A percentile compares a stretch with the other conserved stretches of the same genome.
These are phyloP conservation scores for Calycopis cecrops DNA, from an alignment of 1,140 invertebrate genomes.

Conservation along the genomic window DNA sequence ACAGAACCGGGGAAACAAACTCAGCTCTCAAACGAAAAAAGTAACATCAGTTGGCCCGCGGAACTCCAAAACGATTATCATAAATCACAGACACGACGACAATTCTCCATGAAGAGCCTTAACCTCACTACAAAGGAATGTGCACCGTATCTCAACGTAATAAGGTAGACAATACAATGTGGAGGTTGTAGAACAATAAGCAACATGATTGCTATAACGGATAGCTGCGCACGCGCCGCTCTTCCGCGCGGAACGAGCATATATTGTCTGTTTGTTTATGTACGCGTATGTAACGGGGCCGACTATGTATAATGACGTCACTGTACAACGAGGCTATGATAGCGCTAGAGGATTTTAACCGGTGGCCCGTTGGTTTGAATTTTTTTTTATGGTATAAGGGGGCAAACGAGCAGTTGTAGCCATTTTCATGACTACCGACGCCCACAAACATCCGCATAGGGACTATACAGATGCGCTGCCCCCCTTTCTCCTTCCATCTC, in stretches of 20 bases:
- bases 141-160: not conserved
- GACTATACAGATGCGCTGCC: no score
- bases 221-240: constrained; percentile 23
- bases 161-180: constrained; percentile 15
- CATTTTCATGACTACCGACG: no score
- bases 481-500: no score
- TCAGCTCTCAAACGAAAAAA: no score
- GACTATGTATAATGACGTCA: no score
- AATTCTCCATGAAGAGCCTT: constrained; percentile 7
- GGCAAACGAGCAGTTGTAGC: no score
- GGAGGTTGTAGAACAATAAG: constrained; percentile 19
- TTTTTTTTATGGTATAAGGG: no score
- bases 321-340: no score
- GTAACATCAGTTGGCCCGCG: not conserved
- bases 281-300: not conserved
- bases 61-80: constrained; percentile 10
- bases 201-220: constrained; percentile 24
- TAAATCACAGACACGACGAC: constrained; percentile 18
- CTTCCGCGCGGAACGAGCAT: constrained; percentile 13
- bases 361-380: no score
- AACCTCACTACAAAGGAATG: not conserved
- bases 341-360: no score
- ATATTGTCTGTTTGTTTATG: constrained; percentile 9
- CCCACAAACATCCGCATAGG: no score
- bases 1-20: no score